Percentiles rank a stretch among this genome's conserved stretches.
phyloP scores from a whole-genome alignment of 1,140 invertebrate genomes.

The Schmidtea mediterranea region DNA sequence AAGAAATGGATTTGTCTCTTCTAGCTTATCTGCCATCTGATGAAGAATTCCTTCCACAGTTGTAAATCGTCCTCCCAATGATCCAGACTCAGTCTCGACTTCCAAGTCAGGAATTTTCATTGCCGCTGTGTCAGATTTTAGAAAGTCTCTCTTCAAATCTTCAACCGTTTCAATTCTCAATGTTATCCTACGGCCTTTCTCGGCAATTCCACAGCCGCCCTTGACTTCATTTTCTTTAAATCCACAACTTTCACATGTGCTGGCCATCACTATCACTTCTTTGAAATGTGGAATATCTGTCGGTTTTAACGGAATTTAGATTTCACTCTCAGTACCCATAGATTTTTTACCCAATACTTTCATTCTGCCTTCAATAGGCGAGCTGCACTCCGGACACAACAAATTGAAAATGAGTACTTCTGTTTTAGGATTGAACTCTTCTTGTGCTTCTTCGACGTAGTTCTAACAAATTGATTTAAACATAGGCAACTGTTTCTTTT shows the following conservation, averaged over 20 bases:
- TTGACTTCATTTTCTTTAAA: slow-evolving; percentile 76
- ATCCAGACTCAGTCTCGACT: slow-evolving; percentile 48
- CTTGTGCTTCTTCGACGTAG: slow-evolving; percentile 34
- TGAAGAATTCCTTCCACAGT: slow-evolving; percentile 53
- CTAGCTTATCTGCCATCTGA: slow-evolving; percentile 32
- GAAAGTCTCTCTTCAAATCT: slow-evolving; percentile 64
- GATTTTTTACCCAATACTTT: background rate
- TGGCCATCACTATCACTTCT: slow-evolving; percentile 84
- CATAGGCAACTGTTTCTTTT: no score
- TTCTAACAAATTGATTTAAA: slow-evolving; percentile 7
- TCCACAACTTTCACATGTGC: slow-evolving; percentile 62
- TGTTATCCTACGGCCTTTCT: slow-evolving; percentile 47
- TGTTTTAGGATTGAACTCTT: slow-evolving; percentile 29
- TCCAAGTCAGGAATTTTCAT: slow-evolving; percentile 66
- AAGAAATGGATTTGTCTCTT: slow-evolving; percentile 37
- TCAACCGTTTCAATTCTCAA: slow-evolving; percentile 41
- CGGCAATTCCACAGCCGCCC: slow-evolving; percentile 61
- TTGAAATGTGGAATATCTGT: slow-evolving; percentile 89
- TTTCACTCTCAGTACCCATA: no score
- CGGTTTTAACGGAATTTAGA: no score
- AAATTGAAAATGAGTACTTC: background rate
- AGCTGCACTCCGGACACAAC: background rate
- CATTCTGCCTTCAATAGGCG: background rate
- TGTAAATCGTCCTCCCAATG: slow-evolving; percentile 71
- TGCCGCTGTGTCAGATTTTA: slow-evolving; percentile 78